phyloP scores from a whole-genome alignment of 1,140 invertebrate species.

The Papilio machaon region DNA sequence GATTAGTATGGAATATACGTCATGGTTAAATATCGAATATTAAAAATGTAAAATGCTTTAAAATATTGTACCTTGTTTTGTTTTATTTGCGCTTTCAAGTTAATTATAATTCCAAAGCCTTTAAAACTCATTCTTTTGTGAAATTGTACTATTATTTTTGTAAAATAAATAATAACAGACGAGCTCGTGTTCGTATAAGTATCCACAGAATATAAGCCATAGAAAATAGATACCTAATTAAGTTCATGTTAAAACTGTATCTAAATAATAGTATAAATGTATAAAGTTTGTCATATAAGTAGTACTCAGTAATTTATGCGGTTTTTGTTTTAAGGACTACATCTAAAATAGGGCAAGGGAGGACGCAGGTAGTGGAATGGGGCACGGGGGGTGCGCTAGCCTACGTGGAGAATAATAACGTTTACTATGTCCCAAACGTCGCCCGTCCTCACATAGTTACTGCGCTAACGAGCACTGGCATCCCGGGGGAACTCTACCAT shows the following conservation, averaged over 20 bases:
- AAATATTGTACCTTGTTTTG: neutral
- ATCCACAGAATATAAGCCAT: too few relatives aligned
- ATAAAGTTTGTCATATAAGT: neutral
- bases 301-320: neutral
- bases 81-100: neutral
- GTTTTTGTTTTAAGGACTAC: conserved; percentile 52
- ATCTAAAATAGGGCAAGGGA: conserved; percentile 79
- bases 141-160: too few relatives aligned
- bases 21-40: conserved; percentile 12
- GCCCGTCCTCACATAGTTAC: conserved; percentile 68
- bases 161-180: too few relatives aligned
- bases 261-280: too few relatives aligned
- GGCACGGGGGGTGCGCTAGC: conserved; percentile 85
- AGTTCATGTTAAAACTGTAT: too few relatives aligned
- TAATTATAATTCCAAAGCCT: too few relatives aligned
- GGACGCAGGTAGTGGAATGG: conserved; percentile 86
- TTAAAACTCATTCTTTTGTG: too few relatives aligned
- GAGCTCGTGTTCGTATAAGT: too few relatives aligned
- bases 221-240: too few relatives aligned
- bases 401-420: conserved; percentile 91
- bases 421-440: conserved; percentile 85
- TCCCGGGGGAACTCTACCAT: conserved; percentile 87
- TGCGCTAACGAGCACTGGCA: conserved; percentile 84
- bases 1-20: neutral
- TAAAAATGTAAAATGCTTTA: neutral